Conservation (phyloP, 2,797 vertebrate genomes). For the Pseudochirops corinnae region DNA sequence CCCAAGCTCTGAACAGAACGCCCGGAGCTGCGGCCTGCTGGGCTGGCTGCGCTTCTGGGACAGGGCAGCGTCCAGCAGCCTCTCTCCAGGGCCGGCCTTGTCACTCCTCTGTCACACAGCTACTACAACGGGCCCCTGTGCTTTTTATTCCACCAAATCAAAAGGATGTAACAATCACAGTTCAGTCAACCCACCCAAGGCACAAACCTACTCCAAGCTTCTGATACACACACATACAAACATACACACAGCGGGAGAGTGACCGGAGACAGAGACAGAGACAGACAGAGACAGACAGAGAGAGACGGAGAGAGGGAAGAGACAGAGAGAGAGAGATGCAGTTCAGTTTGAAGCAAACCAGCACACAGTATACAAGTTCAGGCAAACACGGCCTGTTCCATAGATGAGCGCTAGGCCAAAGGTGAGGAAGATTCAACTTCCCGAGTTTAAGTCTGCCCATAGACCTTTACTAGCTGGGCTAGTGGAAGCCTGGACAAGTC, state of each 20-base stretch:
- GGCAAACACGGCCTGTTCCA: background rate
- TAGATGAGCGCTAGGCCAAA: background rate
- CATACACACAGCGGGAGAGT: no score
- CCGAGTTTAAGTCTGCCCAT: background rate
- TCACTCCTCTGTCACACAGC: conserved; percentile 30
- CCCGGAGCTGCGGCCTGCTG: conserved; percentile 74
- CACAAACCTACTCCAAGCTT: conserved; percentile 47
- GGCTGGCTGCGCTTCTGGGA: conserved; percentile 74
- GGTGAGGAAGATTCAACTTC: background rate
- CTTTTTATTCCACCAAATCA: conserved; percentile 19
- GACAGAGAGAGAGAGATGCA: no score
- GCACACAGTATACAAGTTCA: background rate
- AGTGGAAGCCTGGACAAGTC: background rate
- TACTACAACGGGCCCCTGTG: background rate
- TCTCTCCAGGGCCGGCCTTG: conserved; percentile 52
- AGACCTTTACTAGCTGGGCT: background rate
- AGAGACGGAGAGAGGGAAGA: no score
- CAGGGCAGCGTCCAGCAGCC: conserved; percentile 77
- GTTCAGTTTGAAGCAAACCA: background rate
- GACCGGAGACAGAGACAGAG: no score
- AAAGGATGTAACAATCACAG: conserved; percentile 17
- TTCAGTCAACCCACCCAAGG: background rate
- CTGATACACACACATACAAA: background rate
- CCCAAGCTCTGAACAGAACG: conserved; percentile 76
- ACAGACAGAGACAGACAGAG: no score